Base-by-base conservation (phyloP, 1,140 invertebrate species). In the Drosophila grimshawi region DNA sequence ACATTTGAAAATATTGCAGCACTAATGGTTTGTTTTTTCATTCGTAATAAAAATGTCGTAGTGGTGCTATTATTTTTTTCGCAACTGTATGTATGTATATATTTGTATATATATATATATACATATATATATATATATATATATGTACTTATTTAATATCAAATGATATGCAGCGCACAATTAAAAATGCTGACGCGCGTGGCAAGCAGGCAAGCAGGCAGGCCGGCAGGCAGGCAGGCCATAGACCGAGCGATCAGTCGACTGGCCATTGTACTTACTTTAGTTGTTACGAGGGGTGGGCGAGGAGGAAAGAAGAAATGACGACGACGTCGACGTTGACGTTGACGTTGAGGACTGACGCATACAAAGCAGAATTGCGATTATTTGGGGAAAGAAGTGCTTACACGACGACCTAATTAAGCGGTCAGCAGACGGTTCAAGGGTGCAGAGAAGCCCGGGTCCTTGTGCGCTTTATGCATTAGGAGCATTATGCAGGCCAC, bases 111-210 rank as follows among this genome's bases (percentile, higher is more conserved):
- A 19, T 19, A 19, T 19, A 19, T 19, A 19, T 19, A 19, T 19
- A 19, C 2, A 19, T 19, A 19, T 53, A 64, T 55, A 37, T 30
- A 61, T 29, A 51, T 68, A 41, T 29, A 3, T 27, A 37, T n/a
- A 35, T 48, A 33, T 37, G n/a, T 72, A 72, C 68, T 60, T 65
- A 72, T 86, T 86, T 79, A 68, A 81, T 86, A 81, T 81, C 71
- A 81, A 86, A 86, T 86, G 55, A 86, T 86, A 86, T 81, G 82
- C 82, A 76, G 63, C 48, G 56, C 78, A 79, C 78, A 86, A 86
- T 86, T 86, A 86, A 86, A 78, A 86, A 73, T 62, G 66, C 69
- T 72, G 75, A 86, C 64, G 75, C 69, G 69, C 61, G 75, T 78
- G 74, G 62, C 39, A 43, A n/a, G 39, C 19, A 19, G 19, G 19